These are phyloP conservation scores for Chrysaora quinquecirrha DNA, from an alignment of 30 jellyfish, hydroid and myxozoan genomes.

Conservation along the genomic window DNA sequence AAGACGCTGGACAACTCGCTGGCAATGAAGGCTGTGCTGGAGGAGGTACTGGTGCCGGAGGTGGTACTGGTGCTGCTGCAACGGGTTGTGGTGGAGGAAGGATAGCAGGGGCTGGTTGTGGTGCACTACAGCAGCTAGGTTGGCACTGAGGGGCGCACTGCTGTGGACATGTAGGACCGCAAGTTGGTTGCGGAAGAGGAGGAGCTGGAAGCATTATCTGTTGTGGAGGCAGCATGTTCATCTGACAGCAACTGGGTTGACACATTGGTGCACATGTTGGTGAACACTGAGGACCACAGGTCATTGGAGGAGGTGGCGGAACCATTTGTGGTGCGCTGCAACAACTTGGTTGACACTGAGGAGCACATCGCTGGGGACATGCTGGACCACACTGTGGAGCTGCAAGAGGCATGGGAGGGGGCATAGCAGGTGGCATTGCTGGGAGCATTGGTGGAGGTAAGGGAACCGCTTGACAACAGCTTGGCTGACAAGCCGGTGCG, in stretches of 20 bases:
- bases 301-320: conserved; percentile 44
- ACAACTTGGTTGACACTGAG: conserved; percentile 25
- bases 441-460: not conserved
- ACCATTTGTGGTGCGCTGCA: conserved; percentile 22
- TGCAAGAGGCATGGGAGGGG: conserved; percentile 25
- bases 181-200: not conserved
- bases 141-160: conserved; percentile 21
- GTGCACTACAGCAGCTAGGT: not conserved
- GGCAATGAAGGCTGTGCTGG: conserved; percentile 36
- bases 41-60: not conserved
- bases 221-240: conserved; percentile 48
- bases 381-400: conserved; percentile 1
- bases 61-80: conserved; percentile 12
- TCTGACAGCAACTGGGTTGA: conserved; percentile 65
- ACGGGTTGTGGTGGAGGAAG: not conserved
- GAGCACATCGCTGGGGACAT: conserved; percentile 23
- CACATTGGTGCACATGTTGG: conserved; percentile 67
- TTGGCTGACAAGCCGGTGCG: conserved; percentile 58
- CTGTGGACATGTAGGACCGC: conserved; percentile 12
- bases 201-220: conserved; percentile 1
- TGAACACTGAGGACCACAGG: conserved; percentile 62
- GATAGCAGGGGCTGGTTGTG: not conserved
- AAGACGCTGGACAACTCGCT: conserved; percentile 4
- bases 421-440: conserved; percentile 15
- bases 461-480: conserved; percentile 30